These are phyloP conservation scores for Zoroaster sp. DNA, from an alignment of 53 echinoderm and acorn worm genomes.

Conservation along the genomic window DNA sequence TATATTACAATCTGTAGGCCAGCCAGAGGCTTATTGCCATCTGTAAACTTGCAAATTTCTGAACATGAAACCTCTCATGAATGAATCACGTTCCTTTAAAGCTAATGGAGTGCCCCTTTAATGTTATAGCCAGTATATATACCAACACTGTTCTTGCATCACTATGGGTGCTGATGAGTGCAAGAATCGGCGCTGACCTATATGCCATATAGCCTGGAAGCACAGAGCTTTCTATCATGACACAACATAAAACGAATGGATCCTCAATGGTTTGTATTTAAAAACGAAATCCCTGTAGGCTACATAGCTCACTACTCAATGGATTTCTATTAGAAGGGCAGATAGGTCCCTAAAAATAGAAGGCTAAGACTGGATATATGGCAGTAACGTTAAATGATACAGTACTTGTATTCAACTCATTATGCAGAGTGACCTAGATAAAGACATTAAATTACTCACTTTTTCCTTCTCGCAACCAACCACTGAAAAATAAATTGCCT, in stretches of 20 bases:
- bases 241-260: not conserved
- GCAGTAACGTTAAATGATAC: not conserved
- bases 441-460: not conserved
- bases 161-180: not conserved
- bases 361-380: not conserved
- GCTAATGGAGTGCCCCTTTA: not conserved
- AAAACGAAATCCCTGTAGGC: slow-evolving; percentile 25
- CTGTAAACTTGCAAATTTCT: too few relatives aligned
- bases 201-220: slow-evolving; percentile 38
- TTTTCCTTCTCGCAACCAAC: not conserved
- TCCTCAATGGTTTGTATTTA: slow-evolving; percentile 2
- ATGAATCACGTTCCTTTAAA: not conserved
- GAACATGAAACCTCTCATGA: too few relatives aligned
- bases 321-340: slow-evolving; percentile 17
- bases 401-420: not conserved
- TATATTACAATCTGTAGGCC: too few relatives aligned
- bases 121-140: not conserved
- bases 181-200: slow-evolving; percentile 17
- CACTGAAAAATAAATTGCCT: not conserved
- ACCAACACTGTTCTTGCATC: slow-evolving; percentile 20
- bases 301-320: slow-evolving; percentile 1
- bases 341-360: slow-evolving; percentile 31
- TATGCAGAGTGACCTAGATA: not conserved
- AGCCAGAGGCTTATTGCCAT: too few relatives aligned
- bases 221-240: not conserved